Percentiles rank a stretch among this genome's conserved stretches.
These are phyloP conservation scores for Odocoileus virginianus DNA, from an alignment of 2,113 vertebrate species.

Conservation along the genomic window DNA sequence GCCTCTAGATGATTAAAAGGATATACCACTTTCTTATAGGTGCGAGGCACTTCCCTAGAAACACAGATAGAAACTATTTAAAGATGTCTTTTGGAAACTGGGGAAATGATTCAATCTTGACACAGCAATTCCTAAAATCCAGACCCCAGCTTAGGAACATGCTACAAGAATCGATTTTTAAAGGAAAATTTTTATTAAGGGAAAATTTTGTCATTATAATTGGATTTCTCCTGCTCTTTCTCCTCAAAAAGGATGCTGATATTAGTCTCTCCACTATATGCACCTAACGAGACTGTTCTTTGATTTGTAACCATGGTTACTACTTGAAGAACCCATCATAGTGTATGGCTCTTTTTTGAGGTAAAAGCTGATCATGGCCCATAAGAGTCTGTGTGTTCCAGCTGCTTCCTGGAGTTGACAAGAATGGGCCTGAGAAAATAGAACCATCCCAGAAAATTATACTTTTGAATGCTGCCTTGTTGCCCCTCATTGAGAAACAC, in stretches of 20 bases:
- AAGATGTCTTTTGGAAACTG: background rate
- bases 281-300: background rate
- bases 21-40: background rate
- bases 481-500: constrained; percentile 16
- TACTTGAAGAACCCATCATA: background rate
- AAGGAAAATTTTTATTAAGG: background rate
- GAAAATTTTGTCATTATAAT: background rate
- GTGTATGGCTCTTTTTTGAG: background rate
- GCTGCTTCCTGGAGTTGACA: background rate
- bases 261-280: background rate
- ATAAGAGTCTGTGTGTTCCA: background rate
- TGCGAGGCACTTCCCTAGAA: background rate
- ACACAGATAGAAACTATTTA: constrained; percentile 22
- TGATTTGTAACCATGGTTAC: constrained; percentile 27
- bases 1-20: background rate
- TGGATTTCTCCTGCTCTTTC: background rate
- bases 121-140: constrained; percentile 12
- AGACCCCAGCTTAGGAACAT: background rate
- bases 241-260: background rate
- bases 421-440: constrained; percentile 10
- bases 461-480: background rate
- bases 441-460: background rate
- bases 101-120: constrained; percentile 16
- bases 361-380: background rate
- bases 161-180: background rate